Evolutionary conservation across 2,797 vertebrate species (phyloP).

Genomic region (Liparis tanakae): DNA sequence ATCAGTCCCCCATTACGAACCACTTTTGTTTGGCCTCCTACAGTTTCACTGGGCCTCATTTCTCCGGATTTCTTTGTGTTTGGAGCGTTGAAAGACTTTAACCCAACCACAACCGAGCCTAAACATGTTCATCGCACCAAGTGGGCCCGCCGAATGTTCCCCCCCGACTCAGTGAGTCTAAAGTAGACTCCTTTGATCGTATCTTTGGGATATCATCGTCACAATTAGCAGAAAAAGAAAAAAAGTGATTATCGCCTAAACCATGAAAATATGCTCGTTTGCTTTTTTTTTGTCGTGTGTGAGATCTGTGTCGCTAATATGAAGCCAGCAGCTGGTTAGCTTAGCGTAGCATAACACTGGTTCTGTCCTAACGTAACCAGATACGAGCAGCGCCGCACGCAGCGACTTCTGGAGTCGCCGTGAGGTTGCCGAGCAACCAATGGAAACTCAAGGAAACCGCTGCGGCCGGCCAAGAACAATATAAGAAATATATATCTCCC

Average conservation of each 20-base stretch:
- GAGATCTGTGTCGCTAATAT: neutral
- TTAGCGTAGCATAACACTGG: constrained; percentile 15
- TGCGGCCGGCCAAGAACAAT: neutral
- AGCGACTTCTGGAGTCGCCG: neutral
- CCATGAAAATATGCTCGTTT: neutral
- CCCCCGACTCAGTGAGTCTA: neutral
- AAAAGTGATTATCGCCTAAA: too few species aligned
- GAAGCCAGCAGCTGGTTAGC: neutral
- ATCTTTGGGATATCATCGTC: neutral
- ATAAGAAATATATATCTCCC: neutral
- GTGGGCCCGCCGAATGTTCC: constrained; percentile 20
- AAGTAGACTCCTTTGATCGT: constrained; percentile 1
- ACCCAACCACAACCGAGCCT: constrained; percentile 36
- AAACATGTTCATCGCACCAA: constrained; percentile 32
- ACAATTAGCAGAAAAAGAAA: constrained; percentile 1
- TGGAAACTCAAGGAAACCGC: neutral
- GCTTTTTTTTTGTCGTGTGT: neutral
- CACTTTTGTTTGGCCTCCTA: constrained; percentile 60
- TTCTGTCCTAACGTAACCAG: constrained; percentile 8
- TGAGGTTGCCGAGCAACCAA: constrained; percentile 1
- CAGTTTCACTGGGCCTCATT: constrained; percentile 62
- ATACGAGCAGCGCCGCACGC: neutral
- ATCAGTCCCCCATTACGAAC: constrained; percentile 60
- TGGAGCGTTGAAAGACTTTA: constrained; percentile 56
- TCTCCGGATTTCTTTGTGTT: constrained; percentile 59